Percentiles rank a stretch among this genome's conserved stretches.
Conservation (phyloP, 2,113 vertebrate genomes). For the Boleophthalmus pectinirostris region DNA sequence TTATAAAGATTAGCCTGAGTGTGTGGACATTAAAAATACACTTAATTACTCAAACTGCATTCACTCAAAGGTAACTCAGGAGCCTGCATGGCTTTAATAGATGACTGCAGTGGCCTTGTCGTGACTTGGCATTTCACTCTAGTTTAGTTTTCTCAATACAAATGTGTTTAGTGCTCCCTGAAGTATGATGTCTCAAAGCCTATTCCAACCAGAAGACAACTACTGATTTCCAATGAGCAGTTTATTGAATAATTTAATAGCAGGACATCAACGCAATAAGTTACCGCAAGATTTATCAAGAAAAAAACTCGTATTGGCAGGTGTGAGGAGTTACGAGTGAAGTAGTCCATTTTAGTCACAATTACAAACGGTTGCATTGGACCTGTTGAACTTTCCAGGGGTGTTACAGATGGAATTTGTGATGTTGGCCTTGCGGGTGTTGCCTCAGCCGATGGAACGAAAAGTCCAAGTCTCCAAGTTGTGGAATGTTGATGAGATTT, state of each 20-base stretch:
- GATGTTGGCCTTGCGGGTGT: constrained; percentile 23
- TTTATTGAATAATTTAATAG: too few species aligned
- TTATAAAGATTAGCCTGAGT: constrained; percentile 3
- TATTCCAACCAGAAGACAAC: too few species aligned
- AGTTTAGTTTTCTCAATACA: too few species aligned
- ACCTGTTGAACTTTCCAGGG: constrained; percentile 20
- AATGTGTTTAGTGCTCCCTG: too few species aligned
- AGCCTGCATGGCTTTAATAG: not conserved
- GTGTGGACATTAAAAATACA: constrained; percentile 16
- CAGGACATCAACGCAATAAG: too few species aligned
- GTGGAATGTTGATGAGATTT: constrained; percentile 21
- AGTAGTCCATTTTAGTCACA: not conserved
- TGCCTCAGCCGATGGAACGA: constrained; percentile 26
- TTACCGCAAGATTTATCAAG: too few species aligned
- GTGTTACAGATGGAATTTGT: constrained; percentile 43
- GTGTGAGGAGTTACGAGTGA: not conserved
- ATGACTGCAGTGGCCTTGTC: not conserved
- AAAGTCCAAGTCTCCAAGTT: constrained; percentile 19
- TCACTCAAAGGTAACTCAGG: not conserved
- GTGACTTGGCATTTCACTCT: too few species aligned
- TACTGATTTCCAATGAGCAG: too few species aligned
- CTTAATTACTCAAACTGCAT: not conserved
- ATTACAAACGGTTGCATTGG: not conserved
- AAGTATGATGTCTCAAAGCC: too few species aligned
- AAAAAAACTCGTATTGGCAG: too few species aligned